Base-by-base conservation (phyloP, 2,888 invertebrate genomes). In the Drosophila diplacantha region DNA sequence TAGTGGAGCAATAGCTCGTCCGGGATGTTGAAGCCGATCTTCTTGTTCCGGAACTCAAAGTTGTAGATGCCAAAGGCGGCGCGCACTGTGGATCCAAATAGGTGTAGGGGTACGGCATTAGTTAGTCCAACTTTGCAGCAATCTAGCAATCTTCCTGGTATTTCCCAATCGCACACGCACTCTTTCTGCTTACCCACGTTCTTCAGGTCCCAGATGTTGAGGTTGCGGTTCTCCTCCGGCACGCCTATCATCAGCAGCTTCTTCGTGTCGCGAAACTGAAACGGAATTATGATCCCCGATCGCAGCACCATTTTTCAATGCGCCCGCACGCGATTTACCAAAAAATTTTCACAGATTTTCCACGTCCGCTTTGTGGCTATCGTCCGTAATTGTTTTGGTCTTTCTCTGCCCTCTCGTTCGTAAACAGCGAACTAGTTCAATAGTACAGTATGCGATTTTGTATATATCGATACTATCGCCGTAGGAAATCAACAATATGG, bases 11-110 rank as follows among this genome's bases (percentile, higher is more conserved):
- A 59, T 44, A 87, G 69, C 34, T 87, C 86, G 60, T 87, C 87
- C 39, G 87, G 87, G 72, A 87, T 87, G 61, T 84, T 85, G 63
- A 87, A 87, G 59, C 86, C 87, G 67, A 87, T 87, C 65, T 86
- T 87, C 68, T 85, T 85, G 70, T 87, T 87, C 54, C 85, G 85
- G 69, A 87, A 87, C 67, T 85, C 81, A 52, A 83, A 87, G 68
- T 84, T 86, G 59, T 81, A 83, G 53, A 87, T 83, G 50, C 83
- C 82, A 64, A 87, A 87, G 46, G 85, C 84, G 53, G 85, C 85
- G 37, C 81, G 84, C 44, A 87, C 85, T 77, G 73, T 9, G 78
- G 14, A 44, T 51, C 20, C 16, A n/a, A 9, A 20, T n/a, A 22
- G n/a, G 35, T 18, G 32, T 43, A 20, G n/a, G 26, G 26, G 18